phyloP scores from a whole-genome alignment of 2,113 vertebrate species.

The Triplophysa siluroides region DNA sequence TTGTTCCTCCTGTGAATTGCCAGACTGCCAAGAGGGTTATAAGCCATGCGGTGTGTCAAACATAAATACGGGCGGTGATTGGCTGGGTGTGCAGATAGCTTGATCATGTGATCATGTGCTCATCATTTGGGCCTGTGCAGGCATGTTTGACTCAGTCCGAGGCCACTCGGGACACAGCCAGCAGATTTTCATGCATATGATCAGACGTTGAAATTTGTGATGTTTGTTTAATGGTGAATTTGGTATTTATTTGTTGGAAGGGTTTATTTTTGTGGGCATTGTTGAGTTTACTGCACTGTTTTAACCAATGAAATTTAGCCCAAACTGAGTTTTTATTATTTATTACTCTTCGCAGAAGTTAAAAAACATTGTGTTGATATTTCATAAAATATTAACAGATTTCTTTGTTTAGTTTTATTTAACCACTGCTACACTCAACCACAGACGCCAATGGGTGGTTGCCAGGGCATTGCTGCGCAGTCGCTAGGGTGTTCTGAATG shows the following conservation, averaged over 20 bases:
- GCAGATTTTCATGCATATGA: neutral
- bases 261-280: neutral
- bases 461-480: too few relatives aligned
- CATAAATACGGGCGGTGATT: constrained; percentile 6
- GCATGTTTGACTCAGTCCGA: constrained; percentile 51
- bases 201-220: neutral
- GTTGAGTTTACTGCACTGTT: neutral
- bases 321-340: too few relatives aligned
- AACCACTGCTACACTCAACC: too few relatives aligned
- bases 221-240: neutral
- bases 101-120: constrained; percentile 36
- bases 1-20: constrained; percentile 2
- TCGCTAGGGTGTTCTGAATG: too few relatives aligned
- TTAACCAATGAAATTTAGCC: neutral
- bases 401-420: too few relatives aligned
- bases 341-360: too few relatives aligned
- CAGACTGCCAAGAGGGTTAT: neutral
- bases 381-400: too few relatives aligned
- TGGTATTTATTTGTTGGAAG: neutral
- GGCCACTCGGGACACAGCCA: constrained; percentile 9
- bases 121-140: constrained; percentile 51
- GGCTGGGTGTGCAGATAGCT: constrained; percentile 18
- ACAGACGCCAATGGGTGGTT: too few relatives aligned
- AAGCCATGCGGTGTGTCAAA: neutral
- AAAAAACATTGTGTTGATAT: too few relatives aligned